A percentile compares a stretch with the other conserved stretches of the same genome.
Evolutionary conservation across 2,888 invertebrate species (phyloP).

Genomic region (Drosophila greeni): DNA sequence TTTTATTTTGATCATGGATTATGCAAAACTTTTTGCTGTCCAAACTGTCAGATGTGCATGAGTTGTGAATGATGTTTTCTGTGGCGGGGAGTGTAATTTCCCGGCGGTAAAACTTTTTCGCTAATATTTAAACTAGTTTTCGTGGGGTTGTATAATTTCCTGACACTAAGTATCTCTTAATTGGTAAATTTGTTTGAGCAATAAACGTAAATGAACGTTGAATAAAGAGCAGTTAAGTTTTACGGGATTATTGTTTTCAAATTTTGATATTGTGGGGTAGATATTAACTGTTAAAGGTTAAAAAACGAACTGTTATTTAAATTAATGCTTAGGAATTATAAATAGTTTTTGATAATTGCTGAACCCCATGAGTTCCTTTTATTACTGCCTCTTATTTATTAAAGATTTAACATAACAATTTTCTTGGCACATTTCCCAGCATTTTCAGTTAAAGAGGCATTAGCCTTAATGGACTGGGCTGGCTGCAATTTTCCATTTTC

Average conservation of each 20-base stretch:
- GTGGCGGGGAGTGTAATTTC: conserved; percentile 12
- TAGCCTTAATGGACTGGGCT: not conserved
- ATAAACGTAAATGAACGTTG: not conserved
- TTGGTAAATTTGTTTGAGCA: not conserved
- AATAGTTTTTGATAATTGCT: too few relatives aligned
- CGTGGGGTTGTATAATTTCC: not conserved
- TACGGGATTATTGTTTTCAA: not conserved
- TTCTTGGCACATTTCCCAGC: not conserved
- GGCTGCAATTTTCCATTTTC: conserved; percentile 14
- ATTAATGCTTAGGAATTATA: too few relatives aligned
- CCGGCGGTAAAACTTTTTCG: conserved; percentile 9
- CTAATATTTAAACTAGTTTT: conserved; percentile 5
- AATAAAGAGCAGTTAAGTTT: not conserved
- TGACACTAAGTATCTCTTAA: not conserved
- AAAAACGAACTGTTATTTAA: not conserved
- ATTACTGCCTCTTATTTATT: not conserved
- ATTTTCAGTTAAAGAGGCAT: conserved; percentile 6
- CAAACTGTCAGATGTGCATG: conserved; percentile 17
- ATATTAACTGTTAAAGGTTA: not conserved
- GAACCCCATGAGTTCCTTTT: too few relatives aligned
- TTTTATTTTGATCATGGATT: conserved; percentile 19
- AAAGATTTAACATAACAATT: conserved; percentile 1
- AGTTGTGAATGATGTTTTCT: conserved; percentile 21
- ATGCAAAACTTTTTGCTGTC: conserved; percentile 6
- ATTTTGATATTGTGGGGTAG: not conserved